Percentiles rank a stretch among this genome's conserved stretches.
Conservation (phyloP, 2,888 invertebrate species). For the Drosophila neonasuta region DNA sequence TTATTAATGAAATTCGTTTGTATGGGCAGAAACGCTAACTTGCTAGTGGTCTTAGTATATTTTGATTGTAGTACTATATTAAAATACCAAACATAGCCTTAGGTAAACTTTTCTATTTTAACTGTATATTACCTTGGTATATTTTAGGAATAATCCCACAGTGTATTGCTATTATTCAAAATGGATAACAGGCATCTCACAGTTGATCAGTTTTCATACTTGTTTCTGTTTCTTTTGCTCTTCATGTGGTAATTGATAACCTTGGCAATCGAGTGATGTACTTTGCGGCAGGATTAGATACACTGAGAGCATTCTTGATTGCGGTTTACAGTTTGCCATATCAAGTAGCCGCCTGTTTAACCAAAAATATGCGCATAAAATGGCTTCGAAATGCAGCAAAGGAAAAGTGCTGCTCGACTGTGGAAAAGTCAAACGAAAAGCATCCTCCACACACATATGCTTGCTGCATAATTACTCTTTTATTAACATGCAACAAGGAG, state of each 20-base stretch:
- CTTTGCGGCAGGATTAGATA: not conserved
- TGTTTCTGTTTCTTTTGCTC: not conserved
- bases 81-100: no score
- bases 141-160: no score
- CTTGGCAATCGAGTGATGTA: not conserved
- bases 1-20: no score
- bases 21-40: no score
- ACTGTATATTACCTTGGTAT: no score
- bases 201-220: no score
- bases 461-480: conserved; percentile 68
- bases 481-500: conserved; percentile 63
- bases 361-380: conserved; percentile 67
- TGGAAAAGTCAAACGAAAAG: conserved; percentile 37
- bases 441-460: conserved; percentile 32
- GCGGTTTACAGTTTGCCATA: conserved; percentile 41
- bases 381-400: conserved; percentile 30
- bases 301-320: conserved; percentile 7
- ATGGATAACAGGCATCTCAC: no score
- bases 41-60: no score
- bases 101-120: no score
- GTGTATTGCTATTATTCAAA: no score
- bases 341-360: conserved; percentile 59
- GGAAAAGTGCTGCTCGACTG: conserved; percentile 14
- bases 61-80: no score
- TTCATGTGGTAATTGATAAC: conserved; percentile 1